Percentiles rank a stretch among this genome's conserved stretches.
phyloP scores from a whole-genome alignment of 2,113 vertebrate genomes.

The Cyphomyrus plagiostoma region DNA sequence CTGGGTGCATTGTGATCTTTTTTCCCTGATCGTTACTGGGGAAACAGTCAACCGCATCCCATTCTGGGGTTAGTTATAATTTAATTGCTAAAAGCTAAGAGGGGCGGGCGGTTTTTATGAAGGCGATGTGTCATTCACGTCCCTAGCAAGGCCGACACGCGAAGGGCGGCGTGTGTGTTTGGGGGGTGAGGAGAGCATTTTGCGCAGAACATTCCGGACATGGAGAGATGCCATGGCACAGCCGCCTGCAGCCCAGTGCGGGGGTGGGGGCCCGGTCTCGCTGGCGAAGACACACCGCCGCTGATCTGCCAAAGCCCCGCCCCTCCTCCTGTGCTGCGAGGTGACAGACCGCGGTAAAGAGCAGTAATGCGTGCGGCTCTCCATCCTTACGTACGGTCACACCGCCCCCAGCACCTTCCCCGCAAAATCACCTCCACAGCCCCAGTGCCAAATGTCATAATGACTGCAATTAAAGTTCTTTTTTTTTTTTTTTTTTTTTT shows the following conservation, averaged over 20 bases:
- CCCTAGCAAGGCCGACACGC: not conserved
- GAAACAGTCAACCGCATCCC: conserved; percentile 61
- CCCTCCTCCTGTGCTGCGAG: not conserved
- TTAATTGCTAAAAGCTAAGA: conserved; percentile 65
- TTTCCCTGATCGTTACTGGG: conserved; percentile 50
- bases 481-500: not conserved
- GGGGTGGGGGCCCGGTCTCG: not conserved
- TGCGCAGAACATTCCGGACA: not conserved
- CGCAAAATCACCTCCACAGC: not conserved
- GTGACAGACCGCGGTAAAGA: conserved; percentile 38
- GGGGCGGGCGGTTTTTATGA: conserved; percentile 59
- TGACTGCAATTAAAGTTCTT: not conserved
- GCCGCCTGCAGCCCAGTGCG: not conserved
- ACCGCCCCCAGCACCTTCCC: not conserved
- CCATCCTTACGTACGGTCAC: not conserved
- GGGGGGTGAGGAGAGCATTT: not conserved
- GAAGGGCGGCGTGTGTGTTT: not conserved
- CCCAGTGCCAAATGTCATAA: not conserved
- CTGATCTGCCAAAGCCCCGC: not conserved
- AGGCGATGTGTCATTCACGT: conserved; percentile 46
- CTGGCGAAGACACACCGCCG: not conserved
- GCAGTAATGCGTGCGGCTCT: not conserved
- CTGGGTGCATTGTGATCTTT: conserved; percentile 41
- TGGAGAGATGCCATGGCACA: not conserved
- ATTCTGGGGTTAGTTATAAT: conserved; percentile 56